phyloP scores from a whole-genome alignment of 2,797 vertebrate species.

The Mustela erminea region DNA sequence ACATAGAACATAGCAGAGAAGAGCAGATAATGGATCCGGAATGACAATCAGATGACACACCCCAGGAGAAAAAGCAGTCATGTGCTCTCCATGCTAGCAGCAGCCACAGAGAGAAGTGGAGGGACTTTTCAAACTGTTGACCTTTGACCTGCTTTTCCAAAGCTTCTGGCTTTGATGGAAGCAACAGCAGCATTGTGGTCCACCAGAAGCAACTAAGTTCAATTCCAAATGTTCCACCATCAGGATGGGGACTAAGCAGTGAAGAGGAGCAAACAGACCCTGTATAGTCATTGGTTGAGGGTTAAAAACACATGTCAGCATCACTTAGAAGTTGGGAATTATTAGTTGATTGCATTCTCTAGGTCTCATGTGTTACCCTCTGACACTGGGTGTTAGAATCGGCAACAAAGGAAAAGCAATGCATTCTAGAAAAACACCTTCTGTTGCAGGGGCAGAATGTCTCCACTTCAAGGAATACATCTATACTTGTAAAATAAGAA shows the following conservation, averaged over 20 bases:
- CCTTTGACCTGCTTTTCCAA: not conserved
- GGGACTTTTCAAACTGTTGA: not conserved
- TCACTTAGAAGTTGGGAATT: not conserved
- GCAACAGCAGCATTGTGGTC: not conserved
- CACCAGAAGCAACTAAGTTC: not conserved
- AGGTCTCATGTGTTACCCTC: not conserved
- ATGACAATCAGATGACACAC: not conserved
- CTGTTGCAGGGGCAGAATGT: not conserved
- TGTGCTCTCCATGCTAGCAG: not conserved
- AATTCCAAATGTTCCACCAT: not conserved
- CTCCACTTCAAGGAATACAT: not conserved
- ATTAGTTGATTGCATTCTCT: not conserved
- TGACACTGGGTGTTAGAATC: not conserved
- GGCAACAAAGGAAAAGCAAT: not conserved
- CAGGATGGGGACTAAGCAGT: not conserved
- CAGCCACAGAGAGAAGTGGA: not conserved
- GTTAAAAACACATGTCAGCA: not conserved
- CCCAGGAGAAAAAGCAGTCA: not conserved
- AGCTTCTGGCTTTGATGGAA: not conserved
- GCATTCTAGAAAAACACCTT: not conserved
- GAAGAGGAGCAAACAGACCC: not conserved
- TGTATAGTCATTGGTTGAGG: too few relatives aligned
- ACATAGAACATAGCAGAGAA: not conserved
- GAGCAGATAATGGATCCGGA: not conserved
- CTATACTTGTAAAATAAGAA: not conserved